Evolutionary conservation across 2,888 invertebrate genomes (phyloP).

Genomic region (Colletes collaris): DNA sequence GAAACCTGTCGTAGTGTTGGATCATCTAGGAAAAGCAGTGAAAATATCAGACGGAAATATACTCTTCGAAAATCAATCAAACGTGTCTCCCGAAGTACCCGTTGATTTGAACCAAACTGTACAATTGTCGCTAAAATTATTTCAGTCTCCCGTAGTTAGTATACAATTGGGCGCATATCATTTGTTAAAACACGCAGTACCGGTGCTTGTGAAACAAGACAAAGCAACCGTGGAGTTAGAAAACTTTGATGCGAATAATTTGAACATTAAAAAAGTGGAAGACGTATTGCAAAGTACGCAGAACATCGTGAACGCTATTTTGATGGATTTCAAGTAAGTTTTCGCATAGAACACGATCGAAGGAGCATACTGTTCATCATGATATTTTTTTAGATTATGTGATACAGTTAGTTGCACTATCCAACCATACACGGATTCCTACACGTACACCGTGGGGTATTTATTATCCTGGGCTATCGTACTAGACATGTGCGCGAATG

Average conservation of each 20-base stretch:
- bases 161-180: constrained; percentile 84
- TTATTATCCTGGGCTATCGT: constrained; percentile 89
- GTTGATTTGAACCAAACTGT: constrained; percentile 70
- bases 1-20: constrained; percentile 68
- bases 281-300: constrained; percentile 80
- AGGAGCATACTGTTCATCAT: constrained; percentile 17
- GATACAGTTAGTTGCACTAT: constrained; percentile 85
- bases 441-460: constrained; percentile 87
- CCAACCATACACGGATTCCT: constrained; percentile 85
- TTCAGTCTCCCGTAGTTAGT: constrained; percentile 81
- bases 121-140: constrained; percentile 79
- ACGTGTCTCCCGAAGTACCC: not conserved
- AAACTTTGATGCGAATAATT: constrained; percentile 81
- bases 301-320: constrained; percentile 84
- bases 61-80: constrained; percentile 65
- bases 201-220: constrained; percentile 83
- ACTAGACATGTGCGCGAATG: constrained; percentile 86
- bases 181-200: constrained; percentile 81
- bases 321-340: constrained; percentile 84
- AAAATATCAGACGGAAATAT: constrained; percentile 71
- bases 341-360: not conserved
- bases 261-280: constrained; percentile 83
- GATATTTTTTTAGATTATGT: constrained; percentile 83
- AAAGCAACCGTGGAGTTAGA: constrained; percentile 81
- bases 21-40: constrained; percentile 76